phyloP scores from a whole-genome alignment of 2,888 invertebrate genomes.

The Metalampra italica region DNA sequence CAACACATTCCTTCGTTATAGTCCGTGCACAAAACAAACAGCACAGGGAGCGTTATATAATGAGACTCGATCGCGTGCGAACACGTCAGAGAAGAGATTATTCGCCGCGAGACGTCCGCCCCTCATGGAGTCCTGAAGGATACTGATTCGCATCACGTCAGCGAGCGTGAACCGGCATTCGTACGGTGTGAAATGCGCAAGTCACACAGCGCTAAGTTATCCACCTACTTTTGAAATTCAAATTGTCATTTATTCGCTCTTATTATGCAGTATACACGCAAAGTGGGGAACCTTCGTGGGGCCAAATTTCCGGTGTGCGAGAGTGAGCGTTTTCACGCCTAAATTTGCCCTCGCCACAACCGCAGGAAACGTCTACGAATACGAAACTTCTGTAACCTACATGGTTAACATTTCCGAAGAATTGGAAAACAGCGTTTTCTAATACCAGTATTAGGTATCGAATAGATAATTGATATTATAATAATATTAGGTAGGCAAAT shows the following conservation, averaged over 20 bases:
- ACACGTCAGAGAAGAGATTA: slow-evolving; percentile 40
- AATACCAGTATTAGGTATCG: neutral
- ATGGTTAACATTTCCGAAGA: neutral
- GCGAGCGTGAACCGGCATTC: slow-evolving; percentile 37
- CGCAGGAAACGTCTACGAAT: slow-evolving; percentile 6
- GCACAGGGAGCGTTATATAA: slow-evolving; percentile 66
- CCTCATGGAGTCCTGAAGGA: slow-evolving; percentile 31
- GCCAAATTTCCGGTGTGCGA: slow-evolving; percentile 39
- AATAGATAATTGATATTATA: too few relatives aligned
- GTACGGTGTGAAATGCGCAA: slow-evolving; percentile 72
- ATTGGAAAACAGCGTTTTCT: neutral
- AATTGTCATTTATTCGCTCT: slow-evolving; percentile 58
- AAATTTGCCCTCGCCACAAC: slow-evolving; percentile 13
- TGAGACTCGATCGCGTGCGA: slow-evolving; percentile 45
- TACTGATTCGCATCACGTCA: slow-evolving; percentile 61
- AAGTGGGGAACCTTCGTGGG: slow-evolving; percentile 31
- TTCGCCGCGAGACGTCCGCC: slow-evolving; percentile 34
- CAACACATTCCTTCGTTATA: slow-evolving; percentile 5
- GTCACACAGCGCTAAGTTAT: slow-evolving; percentile 67
- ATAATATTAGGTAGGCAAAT: too few relatives aligned
- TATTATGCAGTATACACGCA: slow-evolving; percentile 49
- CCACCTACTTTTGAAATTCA: slow-evolving; percentile 64
- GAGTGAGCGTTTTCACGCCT: slow-evolving; percentile 34
- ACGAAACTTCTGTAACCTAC: neutral
- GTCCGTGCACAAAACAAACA: slow-evolving; percentile 59